Conservation (phyloP, 2,888 invertebrate species). For the Drosophila cyrtoloma region DNA sequence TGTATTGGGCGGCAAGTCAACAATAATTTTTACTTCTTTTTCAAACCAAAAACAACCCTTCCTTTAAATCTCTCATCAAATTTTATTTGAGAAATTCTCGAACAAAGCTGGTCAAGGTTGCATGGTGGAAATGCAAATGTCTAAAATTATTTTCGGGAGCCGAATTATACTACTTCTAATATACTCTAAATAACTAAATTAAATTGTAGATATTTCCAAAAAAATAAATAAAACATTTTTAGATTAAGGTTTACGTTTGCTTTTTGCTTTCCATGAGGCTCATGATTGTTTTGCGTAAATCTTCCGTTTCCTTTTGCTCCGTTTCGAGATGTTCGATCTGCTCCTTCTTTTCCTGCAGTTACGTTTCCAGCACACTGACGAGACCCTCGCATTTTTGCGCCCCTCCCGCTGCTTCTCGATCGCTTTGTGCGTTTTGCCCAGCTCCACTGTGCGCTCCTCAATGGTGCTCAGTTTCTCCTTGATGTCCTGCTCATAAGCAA, state of each 20-base stretch:
- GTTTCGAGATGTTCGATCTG: conserved; percentile 81
- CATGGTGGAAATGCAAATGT: neutral
- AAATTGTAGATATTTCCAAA: neutral
- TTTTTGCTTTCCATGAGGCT: conserved; percentile 85
- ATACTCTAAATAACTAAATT: neutral
- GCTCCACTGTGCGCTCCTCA: conserved; percentile 82
- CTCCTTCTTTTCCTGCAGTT: conserved; percentile 84
- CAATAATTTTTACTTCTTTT: no score
- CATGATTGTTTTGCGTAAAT: conserved; percentile 84
- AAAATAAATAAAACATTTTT: neutral
- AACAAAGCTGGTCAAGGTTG: no score
- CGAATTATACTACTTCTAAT: neutral
- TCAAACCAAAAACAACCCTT: no score
- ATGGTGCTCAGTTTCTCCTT: conserved; percentile 81
- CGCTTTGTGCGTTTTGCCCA: conserved; percentile 79
- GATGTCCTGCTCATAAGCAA: conserved; percentile 81
- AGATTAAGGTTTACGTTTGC: conserved; percentile 77
- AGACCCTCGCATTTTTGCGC: conserved; percentile 83
- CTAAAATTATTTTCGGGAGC: neutral
- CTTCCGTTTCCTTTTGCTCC: conserved; percentile 84
- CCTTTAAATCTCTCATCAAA: no score
- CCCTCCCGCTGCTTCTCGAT: conserved; percentile 83
- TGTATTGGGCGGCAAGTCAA: no score
- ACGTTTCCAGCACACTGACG: conserved; percentile 82
- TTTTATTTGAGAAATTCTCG: no score